Evolutionary conservation across 2,888 invertebrate species (phyloP), one percentile per base, ranked within the genome.

Genomic region (Yponomeuta plumbellus): DNA sequence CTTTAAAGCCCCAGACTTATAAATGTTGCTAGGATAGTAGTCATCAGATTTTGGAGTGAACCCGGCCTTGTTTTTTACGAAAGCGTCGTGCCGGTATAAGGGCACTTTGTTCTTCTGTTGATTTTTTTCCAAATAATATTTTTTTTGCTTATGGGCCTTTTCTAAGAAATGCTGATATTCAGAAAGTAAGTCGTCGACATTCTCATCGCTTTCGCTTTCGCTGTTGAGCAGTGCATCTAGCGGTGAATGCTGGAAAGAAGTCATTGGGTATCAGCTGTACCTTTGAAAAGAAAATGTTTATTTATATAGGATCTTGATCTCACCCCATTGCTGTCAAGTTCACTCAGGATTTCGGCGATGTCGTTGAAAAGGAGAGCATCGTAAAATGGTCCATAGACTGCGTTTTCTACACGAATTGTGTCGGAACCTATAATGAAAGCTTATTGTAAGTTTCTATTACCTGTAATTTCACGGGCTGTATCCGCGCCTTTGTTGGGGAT

Each of bases 141-240:
- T 71, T 69, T 80, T 79, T 70, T 89, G 86, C 69, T 85, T 86
- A 64, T 88, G 84, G 67, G 86, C 88, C 72, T 80, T 89, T 61
- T 90, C 86, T 73, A 91, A 79, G 70, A 85, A 83, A 63, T 80
- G 80, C 71, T 90, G 86, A 70, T 90, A 91, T 77, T 90, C 88
- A 39, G 78, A 76, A 69, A 90, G 70, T 61, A 91, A 79, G 71
- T 85, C 83, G 69, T 88, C 86, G 22, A 87, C 73, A 65, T 83
- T 81, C 71, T 91, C 90, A 34, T 84, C 81, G 70, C 85, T 87
- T 68, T 86, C 86, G 2, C 80, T 69, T 21, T 69, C 83, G 71
- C 80, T 84, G 63, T 77, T 76, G 56, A 74, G 66, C 56, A 80
- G 71, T 21, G 73, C 71, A 67, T 83, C 80, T 39, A 80, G 72